Percentiles rank a stretch among this genome's conserved stretches.
Evolutionary conservation across 53 echinoderm and acorn worm species (phyloP).

Genomic region (Stichopus horrens): DNA sequence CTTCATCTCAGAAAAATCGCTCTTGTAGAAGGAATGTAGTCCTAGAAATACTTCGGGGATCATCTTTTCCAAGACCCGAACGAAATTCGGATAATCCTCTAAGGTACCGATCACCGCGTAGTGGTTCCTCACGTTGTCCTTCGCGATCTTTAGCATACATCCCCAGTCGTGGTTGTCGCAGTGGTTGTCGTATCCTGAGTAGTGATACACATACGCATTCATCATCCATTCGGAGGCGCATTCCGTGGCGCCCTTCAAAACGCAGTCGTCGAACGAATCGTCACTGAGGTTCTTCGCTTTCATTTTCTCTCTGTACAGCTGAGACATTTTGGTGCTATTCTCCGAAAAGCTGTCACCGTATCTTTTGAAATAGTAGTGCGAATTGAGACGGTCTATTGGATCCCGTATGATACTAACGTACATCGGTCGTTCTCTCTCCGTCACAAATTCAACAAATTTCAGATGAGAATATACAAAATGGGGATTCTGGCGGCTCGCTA

Average conservation of each 20-base stretch:
- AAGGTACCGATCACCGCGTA: constrained; percentile 6
- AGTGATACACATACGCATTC: background rate
- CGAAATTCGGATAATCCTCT: constrained; percentile 12
- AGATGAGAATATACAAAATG: constrained; percentile 17
- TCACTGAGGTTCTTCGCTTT: constrained; percentile 6
- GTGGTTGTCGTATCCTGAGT: background rate
- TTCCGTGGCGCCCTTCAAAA: background rate
- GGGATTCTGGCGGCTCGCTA: background rate
- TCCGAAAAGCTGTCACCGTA: constrained; percentile 22
- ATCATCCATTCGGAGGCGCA: background rate
- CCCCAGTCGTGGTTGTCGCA: background rate
- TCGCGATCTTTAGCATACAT: background rate
- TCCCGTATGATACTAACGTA: constrained; percentile 31
- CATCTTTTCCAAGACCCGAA: constrained; percentile 16
- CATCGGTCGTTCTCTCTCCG: background rate
- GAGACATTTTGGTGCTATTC: constrained; percentile 25
- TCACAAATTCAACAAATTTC: background rate
- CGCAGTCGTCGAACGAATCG: constrained; percentile 25
- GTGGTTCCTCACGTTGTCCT: background rate
- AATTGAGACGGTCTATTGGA: constrained; percentile 14
- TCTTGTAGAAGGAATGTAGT: background rate
- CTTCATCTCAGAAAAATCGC: background rate
- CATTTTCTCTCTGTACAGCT: constrained; percentile 19
- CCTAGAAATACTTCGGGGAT: constrained; percentile 10
- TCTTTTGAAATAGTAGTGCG: constrained; percentile 10